phyloP scores from a whole-genome alignment of 2,113 vertebrate species.

The Seriola aureovittata region DNA sequence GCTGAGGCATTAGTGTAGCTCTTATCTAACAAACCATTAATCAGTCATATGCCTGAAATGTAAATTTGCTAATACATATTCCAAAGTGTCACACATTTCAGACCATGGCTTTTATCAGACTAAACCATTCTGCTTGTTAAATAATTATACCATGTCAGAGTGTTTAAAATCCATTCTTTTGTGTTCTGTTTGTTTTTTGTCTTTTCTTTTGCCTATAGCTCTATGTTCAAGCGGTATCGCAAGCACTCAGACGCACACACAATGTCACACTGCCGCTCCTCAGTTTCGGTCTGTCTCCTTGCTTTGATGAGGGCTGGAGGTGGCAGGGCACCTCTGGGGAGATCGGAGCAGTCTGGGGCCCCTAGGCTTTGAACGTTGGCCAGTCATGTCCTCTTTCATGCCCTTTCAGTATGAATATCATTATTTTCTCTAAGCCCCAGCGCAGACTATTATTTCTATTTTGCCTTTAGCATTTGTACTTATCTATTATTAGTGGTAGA shows the following conservation, averaged over 20 bases:
- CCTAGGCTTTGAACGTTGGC: slow-evolving; percentile 53
- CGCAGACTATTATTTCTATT: slow-evolving; percentile 9
- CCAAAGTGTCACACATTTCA: background rate
- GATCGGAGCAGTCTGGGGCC: slow-evolving; percentile 48
- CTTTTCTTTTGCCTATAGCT: background rate
- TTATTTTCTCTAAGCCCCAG: slow-evolving; percentile 16
- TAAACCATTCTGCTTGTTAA: background rate
- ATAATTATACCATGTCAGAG: background rate
- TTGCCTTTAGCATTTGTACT: slow-evolving; percentile 6
- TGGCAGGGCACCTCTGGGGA: slow-evolving; percentile 53
- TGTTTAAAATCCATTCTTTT: background rate
- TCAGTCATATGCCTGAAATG: background rate
- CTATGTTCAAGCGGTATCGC: slow-evolving; percentile 6
- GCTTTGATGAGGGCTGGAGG: slow-evolving; percentile 53
- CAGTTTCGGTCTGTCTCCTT: slow-evolving; percentile 34
- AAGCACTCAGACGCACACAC: slow-evolving; percentile 6
- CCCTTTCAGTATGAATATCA: slow-evolving; percentile 42
- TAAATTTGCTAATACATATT: background rate
- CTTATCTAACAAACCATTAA: background rate
- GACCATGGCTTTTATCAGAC: no score
- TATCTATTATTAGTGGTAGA: slow-evolving; percentile 11
- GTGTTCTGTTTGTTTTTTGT: slow-evolving; percentile 13
- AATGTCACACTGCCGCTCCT: slow-evolving; percentile 27
- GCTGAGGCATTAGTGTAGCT: background rate
- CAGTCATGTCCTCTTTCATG: slow-evolving; percentile 55